These are phyloP conservation scores for Diadema setosum DNA, from an alignment of 35 echinoderm and acorn worm species.

Conservation along the genomic window DNA sequence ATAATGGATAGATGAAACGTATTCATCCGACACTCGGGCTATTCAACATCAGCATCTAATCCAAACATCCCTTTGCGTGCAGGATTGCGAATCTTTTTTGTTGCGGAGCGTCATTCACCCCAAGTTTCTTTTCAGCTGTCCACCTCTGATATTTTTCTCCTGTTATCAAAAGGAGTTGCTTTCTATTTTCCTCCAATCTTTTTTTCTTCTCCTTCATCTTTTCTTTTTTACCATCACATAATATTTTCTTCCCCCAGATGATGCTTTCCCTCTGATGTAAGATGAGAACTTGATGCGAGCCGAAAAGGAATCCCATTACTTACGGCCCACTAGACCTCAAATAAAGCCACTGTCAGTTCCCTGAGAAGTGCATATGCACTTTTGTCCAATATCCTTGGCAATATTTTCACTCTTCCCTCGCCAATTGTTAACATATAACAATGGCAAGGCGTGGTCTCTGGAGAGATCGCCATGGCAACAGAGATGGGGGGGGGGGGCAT, in stretches of 20 bases:
- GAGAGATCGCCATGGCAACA: not conserved
- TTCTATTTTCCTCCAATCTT: not conserved
- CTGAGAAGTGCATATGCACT: constrained; percentile 2
- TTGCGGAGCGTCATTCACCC: constrained; percentile 16
- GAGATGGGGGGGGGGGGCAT: too few species aligned
- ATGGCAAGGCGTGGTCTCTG: not conserved
- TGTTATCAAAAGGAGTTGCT: not conserved
- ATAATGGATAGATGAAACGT: constrained; percentile 30
- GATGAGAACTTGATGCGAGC: not conserved
- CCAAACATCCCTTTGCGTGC: constrained; percentile 53
- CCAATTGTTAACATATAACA: not conserved
- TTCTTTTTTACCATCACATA: not conserved
- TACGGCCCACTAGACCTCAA: constrained; percentile 32
- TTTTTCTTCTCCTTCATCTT: not conserved
- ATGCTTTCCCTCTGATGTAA: not conserved
- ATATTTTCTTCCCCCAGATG: too few species aligned
- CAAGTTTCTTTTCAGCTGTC: constrained; percentile 15
- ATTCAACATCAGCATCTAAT: constrained; percentile 52
- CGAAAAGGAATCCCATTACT: constrained; percentile 56
- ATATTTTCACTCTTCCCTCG: constrained; percentile 15
- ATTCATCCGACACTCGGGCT: not conserved
- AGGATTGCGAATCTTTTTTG: constrained; percentile 25
- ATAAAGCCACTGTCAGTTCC: not conserved
- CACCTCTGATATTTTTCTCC: not conserved
- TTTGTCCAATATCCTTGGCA: not conserved